phyloP scores from a whole-genome alignment of 2,113 vertebrate genomes.

The Cavia aperea region DNA sequence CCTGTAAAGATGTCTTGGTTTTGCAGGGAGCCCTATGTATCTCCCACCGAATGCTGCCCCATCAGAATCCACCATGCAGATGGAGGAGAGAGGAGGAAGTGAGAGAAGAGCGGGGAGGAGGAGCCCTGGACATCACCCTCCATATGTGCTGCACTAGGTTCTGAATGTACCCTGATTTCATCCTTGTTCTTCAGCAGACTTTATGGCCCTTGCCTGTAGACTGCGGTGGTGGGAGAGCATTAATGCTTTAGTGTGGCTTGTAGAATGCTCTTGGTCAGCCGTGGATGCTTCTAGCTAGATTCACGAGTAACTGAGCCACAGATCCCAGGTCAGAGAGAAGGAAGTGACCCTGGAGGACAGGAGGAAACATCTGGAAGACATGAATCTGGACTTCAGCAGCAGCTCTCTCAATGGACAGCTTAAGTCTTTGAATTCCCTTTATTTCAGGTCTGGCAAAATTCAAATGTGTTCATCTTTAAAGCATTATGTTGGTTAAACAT shows the following conservation, averaged over 20 bases:
- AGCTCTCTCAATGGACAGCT: conserved; percentile 4
- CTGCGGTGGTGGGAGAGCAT: background rate
- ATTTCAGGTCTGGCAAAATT: conserved; percentile 2
- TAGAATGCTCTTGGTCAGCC: conserved; percentile 3
- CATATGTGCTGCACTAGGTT: background rate
- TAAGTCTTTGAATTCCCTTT: conserved; percentile 23
- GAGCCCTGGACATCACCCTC: background rate
- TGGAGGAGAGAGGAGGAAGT: background rate
- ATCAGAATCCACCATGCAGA: background rate
- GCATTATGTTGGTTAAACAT: conserved; percentile 9
- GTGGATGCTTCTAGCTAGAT: background rate
- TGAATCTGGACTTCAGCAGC: background rate
- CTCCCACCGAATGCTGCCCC: background rate
- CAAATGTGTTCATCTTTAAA: conserved; percentile 35
- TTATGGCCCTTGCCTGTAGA: background rate
- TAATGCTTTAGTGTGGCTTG: background rate
- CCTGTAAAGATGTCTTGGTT: background rate
- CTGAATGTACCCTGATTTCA: background rate
- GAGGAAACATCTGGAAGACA: conserved; percentile 31
- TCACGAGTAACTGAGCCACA: conserved; percentile 19
- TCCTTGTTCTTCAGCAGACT: background rate
- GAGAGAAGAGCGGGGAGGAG: background rate
- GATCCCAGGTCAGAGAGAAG: conserved; percentile 26
- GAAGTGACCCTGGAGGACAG: background rate
- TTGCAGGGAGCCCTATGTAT: background rate